A percentile compares a stretch with the other conserved stretches of the same genome.
These are phyloP conservation scores for Pelagia noctiluca DNA, from an alignment of 30 jellyfish, hydroid and myxozoan species.

Conservation along the genomic window DNA sequence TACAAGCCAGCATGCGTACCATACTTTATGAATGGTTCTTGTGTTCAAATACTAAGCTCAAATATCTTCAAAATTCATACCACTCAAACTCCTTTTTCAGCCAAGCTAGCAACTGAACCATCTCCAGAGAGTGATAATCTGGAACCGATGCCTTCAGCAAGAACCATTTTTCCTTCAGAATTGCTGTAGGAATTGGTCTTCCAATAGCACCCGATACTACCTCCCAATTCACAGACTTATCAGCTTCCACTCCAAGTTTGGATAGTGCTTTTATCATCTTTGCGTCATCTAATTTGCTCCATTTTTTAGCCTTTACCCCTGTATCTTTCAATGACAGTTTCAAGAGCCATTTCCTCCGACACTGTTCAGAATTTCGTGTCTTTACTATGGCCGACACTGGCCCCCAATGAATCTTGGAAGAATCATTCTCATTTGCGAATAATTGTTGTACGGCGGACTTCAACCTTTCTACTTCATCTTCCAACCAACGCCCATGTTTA, in stretches of 20 bases:
- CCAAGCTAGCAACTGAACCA: constrained; percentile 14
- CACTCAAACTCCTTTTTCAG: no score
- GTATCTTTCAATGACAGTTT: constrained; percentile 27
- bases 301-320: constrained; percentile 1
- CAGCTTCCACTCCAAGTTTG: constrained; percentile 34
- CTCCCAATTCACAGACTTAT: constrained; percentile 54
- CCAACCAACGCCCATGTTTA: constrained; percentile 24
- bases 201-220: constrained; percentile 13
- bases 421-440: background rate
- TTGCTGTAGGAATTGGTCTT: background rate
- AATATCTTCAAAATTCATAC: no score
- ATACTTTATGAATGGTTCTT: no score
- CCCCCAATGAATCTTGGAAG: constrained; percentile 24
- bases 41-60: no score
- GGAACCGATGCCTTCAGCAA: background rate
- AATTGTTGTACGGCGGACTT: background rate
- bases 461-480: constrained; percentile 23
- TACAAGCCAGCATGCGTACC: no score
- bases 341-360: constrained; percentile 41
- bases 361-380: constrained; percentile 50
- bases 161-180: constrained; percentile 34
- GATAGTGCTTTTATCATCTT: background rate
- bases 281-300: constrained; percentile 26
- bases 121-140: background rate
- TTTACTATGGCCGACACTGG: constrained; percentile 18